A percentile compares a stretch with the other conserved stretches of the same genome.
These are phyloP conservation scores for Mimachlamys varia DNA, from an alignment of 2,888 invertebrate species.

Conservation along the genomic window DNA sequence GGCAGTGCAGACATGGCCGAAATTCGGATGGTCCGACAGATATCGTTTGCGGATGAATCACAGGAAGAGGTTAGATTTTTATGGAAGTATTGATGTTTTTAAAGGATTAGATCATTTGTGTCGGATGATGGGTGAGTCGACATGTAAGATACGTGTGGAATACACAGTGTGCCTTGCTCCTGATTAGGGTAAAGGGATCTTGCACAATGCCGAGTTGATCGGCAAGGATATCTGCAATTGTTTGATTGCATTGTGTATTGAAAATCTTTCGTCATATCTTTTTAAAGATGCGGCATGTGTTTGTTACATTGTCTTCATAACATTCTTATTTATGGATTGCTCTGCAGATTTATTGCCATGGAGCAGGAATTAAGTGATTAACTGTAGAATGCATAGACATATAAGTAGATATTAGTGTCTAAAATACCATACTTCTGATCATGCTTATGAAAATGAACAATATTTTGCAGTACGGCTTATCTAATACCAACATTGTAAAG, in stretches of 20 bases:
- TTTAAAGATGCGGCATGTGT: no score
- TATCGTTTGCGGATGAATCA: not conserved
- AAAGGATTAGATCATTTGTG: slow-evolving; percentile 13
- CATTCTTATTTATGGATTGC: not conserved
- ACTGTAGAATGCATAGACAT: not conserved
- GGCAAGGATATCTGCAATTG: not conserved
- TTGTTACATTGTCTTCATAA: not conserved
- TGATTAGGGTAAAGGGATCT: not conserved
- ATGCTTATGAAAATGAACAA: not conserved
- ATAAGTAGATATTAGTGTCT: not conserved
- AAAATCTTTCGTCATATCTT: not conserved
- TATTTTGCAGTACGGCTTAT: not conserved
- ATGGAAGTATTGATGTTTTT: slow-evolving; percentile 14
- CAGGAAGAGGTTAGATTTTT: slow-evolving; percentile 27
- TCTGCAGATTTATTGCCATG: not conserved
- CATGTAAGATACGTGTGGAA: not conserved
- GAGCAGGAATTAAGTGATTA: not conserved
- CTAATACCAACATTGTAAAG: not conserved
- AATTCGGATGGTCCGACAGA: slow-evolving; percentile 9
- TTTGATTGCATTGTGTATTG: not conserved
- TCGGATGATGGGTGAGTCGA: not conserved
- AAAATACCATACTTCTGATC: not conserved
- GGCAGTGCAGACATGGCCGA: not conserved
- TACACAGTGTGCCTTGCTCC: not conserved
- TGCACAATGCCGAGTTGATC: not conserved